These are phyloP conservation scores for Euplagia quadripunctaria DNA, from an alignment of 2,888 invertebrate species.

Conservation along the genomic window DNA sequence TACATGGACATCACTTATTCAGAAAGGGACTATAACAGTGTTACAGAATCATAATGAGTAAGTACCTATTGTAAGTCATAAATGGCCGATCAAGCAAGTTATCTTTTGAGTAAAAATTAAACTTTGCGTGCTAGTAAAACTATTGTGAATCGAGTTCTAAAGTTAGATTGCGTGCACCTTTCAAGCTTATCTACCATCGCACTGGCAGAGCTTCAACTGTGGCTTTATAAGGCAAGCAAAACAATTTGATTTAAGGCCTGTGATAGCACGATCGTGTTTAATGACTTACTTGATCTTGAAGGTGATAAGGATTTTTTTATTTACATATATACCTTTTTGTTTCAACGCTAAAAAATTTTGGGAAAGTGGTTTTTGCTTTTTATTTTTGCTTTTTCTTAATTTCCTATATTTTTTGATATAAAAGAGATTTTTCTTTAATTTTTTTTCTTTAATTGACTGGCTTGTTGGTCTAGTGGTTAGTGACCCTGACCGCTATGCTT, in stretches of 20 bases:
- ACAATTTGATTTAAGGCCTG: conserved; percentile 37
- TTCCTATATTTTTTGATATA: too few species aligned
- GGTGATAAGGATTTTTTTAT: background rate
- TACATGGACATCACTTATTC: background rate
- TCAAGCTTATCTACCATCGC: conserved; percentile 38
- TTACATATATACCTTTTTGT: background rate
- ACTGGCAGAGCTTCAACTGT: conserved; percentile 18
- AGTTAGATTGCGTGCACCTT: conserved; percentile 37
- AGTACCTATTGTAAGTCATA: too few species aligned
- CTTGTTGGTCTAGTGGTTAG: too few species aligned
- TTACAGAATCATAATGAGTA: background rate
- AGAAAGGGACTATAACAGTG: background rate
- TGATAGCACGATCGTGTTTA: conserved; percentile 28
- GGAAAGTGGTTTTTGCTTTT: too few species aligned
- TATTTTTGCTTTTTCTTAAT: too few species aligned
- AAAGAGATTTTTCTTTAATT: too few species aligned
- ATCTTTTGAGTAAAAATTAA: background rate
- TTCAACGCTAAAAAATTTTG: background rate
- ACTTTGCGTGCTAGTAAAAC: background rate
- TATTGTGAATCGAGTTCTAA: background rate
- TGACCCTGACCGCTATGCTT: too few species aligned
- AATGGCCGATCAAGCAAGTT: background rate
- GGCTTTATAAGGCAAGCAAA: conserved; percentile 32
- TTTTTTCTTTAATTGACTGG: too few species aligned
- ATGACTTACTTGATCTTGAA: conserved; percentile 7